Evolutionary conservation across 2,797 vertebrate genomes (phyloP).

Genomic region (Lutjanus argentimaculatus): DNA sequence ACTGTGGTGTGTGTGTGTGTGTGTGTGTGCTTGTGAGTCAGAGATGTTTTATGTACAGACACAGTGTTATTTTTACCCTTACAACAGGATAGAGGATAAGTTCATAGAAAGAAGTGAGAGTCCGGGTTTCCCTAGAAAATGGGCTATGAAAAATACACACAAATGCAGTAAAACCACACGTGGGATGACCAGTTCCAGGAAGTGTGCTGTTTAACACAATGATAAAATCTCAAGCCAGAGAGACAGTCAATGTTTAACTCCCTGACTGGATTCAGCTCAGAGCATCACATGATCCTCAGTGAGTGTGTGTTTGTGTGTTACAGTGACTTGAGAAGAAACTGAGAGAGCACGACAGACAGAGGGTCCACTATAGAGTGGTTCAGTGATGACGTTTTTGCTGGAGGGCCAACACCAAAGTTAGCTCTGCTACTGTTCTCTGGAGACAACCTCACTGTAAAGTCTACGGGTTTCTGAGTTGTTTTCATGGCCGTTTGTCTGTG

Average conservation of each 20-base stretch:
- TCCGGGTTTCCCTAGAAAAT: conserved; percentile 1
- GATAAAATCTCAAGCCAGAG: conserved; percentile 71
- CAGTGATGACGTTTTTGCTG: conserved; percentile 42
- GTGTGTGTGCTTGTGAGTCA: background rate
- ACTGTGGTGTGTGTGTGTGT: conserved; percentile 6
- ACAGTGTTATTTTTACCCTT: background rate
- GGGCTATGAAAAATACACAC: background rate
- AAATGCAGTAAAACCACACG: conserved; percentile 3
- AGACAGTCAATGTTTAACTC: conserved; percentile 77
- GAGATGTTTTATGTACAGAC: background rate
- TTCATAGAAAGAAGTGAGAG: background rate
- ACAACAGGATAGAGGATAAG: background rate
- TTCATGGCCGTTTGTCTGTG: background rate
- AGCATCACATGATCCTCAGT: conserved; percentile 67
- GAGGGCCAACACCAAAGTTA: conserved; percentile 40
- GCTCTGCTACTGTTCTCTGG: conserved; percentile 14
- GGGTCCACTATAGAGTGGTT: conserved; percentile 31
- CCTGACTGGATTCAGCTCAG: conserved; percentile 44
- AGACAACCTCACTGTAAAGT: conserved; percentile 18
- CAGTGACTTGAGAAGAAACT: conserved; percentile 32
- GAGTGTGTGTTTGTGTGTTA: conserved; percentile 12
- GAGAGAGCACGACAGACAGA: conserved; percentile 34
- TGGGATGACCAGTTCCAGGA: conserved; percentile 67
- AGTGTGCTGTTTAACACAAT: conserved; percentile 48
- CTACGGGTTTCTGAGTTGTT: conserved; percentile 7